A percentile compares a stretch with the other conserved stretches of the same genome.
These are phyloP conservation scores for Mythimna pallens DNA, from an alignment of 2,888 invertebrate species.

Conservation along the genomic window DNA sequence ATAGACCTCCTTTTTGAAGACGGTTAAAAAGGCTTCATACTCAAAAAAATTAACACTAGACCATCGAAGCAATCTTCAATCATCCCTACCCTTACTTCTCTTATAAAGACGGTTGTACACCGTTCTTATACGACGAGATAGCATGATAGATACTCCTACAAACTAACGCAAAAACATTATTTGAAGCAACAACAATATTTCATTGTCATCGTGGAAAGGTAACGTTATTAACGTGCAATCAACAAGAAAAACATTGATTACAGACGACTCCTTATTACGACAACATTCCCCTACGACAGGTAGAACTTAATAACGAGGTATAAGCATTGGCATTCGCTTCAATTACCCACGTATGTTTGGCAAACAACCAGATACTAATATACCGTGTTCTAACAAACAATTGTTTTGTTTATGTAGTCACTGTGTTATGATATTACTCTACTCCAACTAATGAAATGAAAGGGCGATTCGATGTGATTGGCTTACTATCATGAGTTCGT, in stretches of 20 bases:
- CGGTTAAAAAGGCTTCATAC: too few species aligned
- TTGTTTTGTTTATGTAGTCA: conserved; percentile 63
- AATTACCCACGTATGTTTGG: conserved; percentile 63
- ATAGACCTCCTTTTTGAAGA: too few species aligned
- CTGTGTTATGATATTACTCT: conserved; percentile 69
- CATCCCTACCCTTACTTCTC: not conserved
- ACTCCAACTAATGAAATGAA: conserved; percentile 70
- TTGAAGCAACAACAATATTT: conserved; percentile 48
- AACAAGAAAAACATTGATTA: conserved; percentile 51
- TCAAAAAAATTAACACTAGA: not conserved
- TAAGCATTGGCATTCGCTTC: conserved; percentile 42
- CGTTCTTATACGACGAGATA: not conserved
- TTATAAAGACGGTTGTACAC: too few species aligned
- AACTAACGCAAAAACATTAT: conserved; percentile 19
- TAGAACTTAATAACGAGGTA: conserved; percentile 42
- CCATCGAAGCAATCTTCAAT: not conserved
- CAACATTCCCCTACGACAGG: conserved; percentile 14
- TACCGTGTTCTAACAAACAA: conserved; percentile 62
- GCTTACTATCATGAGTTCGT: conserved; percentile 57
- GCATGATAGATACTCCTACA: conserved; percentile 3
- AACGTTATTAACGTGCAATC: conserved; percentile 47
- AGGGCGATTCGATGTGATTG: conserved; percentile 65
- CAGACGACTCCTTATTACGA: conserved; percentile 37
- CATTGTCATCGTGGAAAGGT: conserved; percentile 39
- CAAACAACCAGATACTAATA: conserved; percentile 71